Percentiles rank a stretch among this genome's conserved stretches.
Evolutionary conservation across 2,888 invertebrate species (phyloP).

Genomic region (Spodoptera picta): DNA sequence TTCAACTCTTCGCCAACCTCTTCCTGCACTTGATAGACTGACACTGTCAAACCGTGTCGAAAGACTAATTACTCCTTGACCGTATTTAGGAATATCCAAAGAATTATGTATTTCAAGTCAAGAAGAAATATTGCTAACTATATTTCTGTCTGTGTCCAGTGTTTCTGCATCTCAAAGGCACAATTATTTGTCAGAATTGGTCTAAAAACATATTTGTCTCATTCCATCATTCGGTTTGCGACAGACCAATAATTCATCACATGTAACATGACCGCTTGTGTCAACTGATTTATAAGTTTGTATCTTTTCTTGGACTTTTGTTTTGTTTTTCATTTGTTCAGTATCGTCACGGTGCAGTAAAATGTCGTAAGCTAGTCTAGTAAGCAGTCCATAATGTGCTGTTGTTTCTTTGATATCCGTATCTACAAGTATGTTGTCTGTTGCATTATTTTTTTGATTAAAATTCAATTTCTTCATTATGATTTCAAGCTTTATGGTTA

Average conservation of each 20-base stretch:
- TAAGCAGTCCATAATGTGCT: constrained; percentile 9
- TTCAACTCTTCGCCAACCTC: too few species aligned
- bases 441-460: neutral
- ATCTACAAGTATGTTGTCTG: neutral
- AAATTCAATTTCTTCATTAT: neutral
- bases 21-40: too few species aligned
- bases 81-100: neutral
- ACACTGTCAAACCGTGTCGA: too few species aligned
- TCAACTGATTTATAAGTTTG: constrained; percentile 32
- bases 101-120: neutral
- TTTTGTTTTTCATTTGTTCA: constrained; percentile 40
- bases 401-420: constrained; percentile 7
- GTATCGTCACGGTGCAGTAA: constrained; percentile 35
- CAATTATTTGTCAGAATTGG: constrained; percentile 20
- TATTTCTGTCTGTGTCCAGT: neutral
- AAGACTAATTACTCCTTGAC: too few species aligned
- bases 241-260: constrained; percentile 30
- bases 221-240: constrained; percentile 12
- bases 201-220: constrained; percentile 25
- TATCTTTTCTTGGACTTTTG: constrained; percentile 18
- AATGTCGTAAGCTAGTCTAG: constrained; percentile 19
- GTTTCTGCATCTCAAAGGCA: constrained; percentile 17
- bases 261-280: constrained; percentile 21
- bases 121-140: neutral
- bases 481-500: too few species aligned